Conservation (phyloP, 2,113 vertebrate species). For the Capreolus pygargus region DNA sequence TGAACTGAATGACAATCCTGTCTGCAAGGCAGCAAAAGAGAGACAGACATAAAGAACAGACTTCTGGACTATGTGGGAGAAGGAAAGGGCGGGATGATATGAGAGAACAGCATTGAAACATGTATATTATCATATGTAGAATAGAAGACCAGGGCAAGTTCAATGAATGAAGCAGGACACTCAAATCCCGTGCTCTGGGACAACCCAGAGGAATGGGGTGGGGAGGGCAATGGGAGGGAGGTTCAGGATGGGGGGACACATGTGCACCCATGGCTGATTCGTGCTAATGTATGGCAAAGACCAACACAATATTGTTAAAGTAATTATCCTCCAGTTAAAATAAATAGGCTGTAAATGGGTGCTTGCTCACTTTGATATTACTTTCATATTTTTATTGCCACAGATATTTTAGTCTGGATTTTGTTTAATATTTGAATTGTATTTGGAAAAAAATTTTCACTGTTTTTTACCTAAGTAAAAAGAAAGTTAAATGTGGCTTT, state of each 20-base stretch:
- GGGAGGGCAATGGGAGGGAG: rapidly evolving
- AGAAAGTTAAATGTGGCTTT: not conserved
- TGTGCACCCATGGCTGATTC: not conserved
- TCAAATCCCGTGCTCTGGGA: not conserved
- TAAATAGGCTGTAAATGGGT: not conserved
- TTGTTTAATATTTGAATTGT: not conserved
- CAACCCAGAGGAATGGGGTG: not conserved
- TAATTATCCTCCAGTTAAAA: not conserved
- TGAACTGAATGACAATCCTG: not conserved
- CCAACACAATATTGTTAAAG: not conserved
- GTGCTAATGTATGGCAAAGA: not conserved
- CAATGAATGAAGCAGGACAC: not conserved
- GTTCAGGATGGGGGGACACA: not conserved
- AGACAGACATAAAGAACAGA: not conserved
- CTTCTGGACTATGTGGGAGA: not conserved
- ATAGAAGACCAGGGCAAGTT: not conserved
- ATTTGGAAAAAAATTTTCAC: not conserved
- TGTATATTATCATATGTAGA: not conserved
- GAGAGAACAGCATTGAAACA: not conserved
- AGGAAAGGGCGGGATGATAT: not conserved
- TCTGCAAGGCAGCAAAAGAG: not conserved
- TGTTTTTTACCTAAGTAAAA: not conserved
- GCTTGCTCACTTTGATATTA: not conserved
- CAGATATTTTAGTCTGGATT: not conserved
- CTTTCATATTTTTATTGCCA: not conserved